Evolutionary conservation across 2,888 invertebrate species (phyloP).

Genomic region (Colletes collaris): DNA sequence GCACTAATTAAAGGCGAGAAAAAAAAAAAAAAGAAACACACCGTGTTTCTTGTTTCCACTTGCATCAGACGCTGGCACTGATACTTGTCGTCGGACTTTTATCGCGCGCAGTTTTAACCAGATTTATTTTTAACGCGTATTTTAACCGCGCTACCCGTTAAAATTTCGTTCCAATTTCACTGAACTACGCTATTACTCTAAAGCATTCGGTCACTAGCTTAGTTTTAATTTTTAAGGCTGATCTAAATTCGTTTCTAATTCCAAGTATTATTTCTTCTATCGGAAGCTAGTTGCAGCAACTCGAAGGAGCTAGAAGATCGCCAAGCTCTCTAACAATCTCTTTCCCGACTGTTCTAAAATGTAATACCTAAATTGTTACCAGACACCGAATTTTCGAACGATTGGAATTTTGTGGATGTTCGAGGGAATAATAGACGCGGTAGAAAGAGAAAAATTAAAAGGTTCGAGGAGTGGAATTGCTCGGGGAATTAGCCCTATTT

Average conservation of each 20-base stretch:
- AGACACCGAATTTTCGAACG: too few species aligned
- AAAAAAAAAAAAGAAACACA: background rate
- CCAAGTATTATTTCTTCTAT: background rate
- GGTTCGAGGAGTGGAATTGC: too few species aligned
- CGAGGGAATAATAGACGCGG: too few species aligned
- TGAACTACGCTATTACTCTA: background rate
- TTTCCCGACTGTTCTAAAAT: too few species aligned
- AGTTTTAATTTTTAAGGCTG: too few species aligned
- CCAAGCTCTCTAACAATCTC: background rate
- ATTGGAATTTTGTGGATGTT: too few species aligned
- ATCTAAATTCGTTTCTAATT: background rate
- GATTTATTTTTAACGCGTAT: background rate
- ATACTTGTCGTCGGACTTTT: slow-evolving; percentile 9
- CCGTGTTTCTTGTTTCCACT: slow-evolving; percentile 3
- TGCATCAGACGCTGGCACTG: background rate
- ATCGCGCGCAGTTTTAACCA: background rate
- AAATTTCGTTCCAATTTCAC: background rate
- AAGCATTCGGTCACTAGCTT: background rate
- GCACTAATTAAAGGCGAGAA: slow-evolving; percentile 56
- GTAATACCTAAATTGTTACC: too few species aligned
- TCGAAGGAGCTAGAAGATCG: background rate
- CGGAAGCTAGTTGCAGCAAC: background rate
- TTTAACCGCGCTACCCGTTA: background rate
- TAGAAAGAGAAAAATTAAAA: too few species aligned
- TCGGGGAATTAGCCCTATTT: too few species aligned